These are phyloP conservation scores for Noctilio leporinus DNA, from an alignment of 2,113 vertebrate species.

Conservation along the genomic window DNA sequence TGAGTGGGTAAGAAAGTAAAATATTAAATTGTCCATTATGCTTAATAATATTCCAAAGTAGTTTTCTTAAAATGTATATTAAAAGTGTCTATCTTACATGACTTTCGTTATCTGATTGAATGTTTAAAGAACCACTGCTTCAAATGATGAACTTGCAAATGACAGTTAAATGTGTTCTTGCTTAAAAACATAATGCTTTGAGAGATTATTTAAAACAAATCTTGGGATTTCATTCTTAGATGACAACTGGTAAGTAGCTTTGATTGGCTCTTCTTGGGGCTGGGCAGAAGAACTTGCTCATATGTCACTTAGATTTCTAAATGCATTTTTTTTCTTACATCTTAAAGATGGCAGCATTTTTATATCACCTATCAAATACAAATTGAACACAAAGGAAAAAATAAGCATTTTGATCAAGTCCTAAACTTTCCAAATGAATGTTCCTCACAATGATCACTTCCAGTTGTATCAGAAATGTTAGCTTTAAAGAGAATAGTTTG, in stretches of 20 bases:
- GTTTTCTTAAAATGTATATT: slow-evolving; percentile 57
- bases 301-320: not conserved
- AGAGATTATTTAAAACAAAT: slow-evolving; percentile 50
- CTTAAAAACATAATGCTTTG: slow-evolving; percentile 54
- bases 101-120: slow-evolving; percentile 56
- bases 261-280: slow-evolving; percentile 24
- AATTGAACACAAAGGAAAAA: slow-evolving; percentile 37
- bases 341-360: slow-evolving; percentile 1
- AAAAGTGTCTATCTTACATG: slow-evolving; percentile 45
- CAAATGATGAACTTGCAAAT: slow-evolving; percentile 61
- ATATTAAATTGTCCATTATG: slow-evolving; percentile 58
- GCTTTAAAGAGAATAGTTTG: not conserved
- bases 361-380: not conserved
- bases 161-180: slow-evolving; percentile 57
- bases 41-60: slow-evolving; percentile 65
- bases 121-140: slow-evolving; percentile 60
- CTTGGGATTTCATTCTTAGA: slow-evolving; percentile 52
- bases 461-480: not conserved
- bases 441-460: slow-evolving; percentile 16
- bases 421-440: slow-evolving; percentile 29
- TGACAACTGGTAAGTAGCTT: slow-evolving; percentile 56
- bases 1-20: slow-evolving; percentile 51
- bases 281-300: slow-evolving; percentile 41
- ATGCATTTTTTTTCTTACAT: slow-evolving; percentile 39
- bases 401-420: slow-evolving; percentile 19